Evolutionary conservation across 2,888 invertebrate species (phyloP).

Genomic region (Candidula unifasciata): DNA sequence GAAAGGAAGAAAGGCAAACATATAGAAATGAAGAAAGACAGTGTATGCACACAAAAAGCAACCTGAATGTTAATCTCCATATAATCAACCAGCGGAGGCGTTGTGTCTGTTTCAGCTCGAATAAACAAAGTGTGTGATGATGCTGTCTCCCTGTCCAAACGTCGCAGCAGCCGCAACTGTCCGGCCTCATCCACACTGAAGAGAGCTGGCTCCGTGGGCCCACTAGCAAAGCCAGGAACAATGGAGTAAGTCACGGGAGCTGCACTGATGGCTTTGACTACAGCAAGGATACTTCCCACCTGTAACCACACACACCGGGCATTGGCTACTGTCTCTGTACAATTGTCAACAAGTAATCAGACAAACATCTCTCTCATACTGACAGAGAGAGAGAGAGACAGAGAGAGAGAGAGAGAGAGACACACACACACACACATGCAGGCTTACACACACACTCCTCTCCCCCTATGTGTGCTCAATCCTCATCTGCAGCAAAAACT

Average conservation of each 20-base stretch:
- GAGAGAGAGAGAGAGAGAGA: too few species aligned
- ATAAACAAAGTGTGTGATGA: slow-evolving; percentile 73
- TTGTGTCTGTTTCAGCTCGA: slow-evolving; percentile 85
- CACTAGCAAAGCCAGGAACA: slow-evolving; percentile 81
- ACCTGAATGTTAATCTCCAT: slow-evolving; percentile 83
- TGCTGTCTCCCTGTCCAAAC: slow-evolving; percentile 88
- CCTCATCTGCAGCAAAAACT: too few species aligned
- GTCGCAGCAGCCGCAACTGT: slow-evolving; percentile 80
- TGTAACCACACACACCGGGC: background rate
- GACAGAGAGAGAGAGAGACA: too few species aligned
- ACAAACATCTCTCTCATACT: too few species aligned
- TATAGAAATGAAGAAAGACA: background rate
- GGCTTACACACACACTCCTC: too few species aligned
- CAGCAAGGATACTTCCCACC: slow-evolving; percentile 81
- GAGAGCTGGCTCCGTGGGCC: slow-evolving; percentile 66
- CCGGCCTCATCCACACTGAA: slow-evolving; percentile 77
- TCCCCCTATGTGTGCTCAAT: too few species aligned
- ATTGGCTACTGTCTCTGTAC: too few species aligned
- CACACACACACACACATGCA: too few species aligned
- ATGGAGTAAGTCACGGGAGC: slow-evolving; percentile 82
- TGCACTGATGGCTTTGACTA: slow-evolving; percentile 82
- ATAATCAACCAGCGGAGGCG: slow-evolving; percentile 84
- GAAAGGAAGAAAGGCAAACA: background rate
- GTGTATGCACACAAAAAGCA: background rate
- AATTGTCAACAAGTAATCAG: too few species aligned